phyloP scores from a whole-genome alignment of 2,113 vertebrate genomes.

The Hippocampus barbouri region DNA sequence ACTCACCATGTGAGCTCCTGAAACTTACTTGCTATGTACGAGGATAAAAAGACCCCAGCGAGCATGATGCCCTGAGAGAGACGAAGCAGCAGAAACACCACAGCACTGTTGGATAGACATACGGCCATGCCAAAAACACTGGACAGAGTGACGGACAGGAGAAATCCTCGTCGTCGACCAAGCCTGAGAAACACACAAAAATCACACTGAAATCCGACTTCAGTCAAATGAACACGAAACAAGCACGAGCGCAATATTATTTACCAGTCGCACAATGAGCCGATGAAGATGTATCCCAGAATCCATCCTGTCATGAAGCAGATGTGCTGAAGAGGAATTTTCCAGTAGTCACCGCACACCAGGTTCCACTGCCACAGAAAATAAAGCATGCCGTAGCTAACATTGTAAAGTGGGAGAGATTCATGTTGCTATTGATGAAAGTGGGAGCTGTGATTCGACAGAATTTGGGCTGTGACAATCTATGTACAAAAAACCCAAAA shows the following conservation, averaged over 20 bases:
- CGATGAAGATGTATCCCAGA: conserved; percentile 76
- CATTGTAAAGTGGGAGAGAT: not conserved
- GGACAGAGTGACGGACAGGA: conserved; percentile 72
- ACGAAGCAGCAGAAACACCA: conserved; percentile 70
- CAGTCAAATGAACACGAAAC: not conserved
- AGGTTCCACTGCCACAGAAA: conserved; percentile 78
- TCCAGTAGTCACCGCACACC: conserved; percentile 79
- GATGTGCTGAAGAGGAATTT: conserved; percentile 80
- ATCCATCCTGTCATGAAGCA: conserved; percentile 82
- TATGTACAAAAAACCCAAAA: too few species aligned
- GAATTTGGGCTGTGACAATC: not conserved
- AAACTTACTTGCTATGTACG: conserved; percentile 77
- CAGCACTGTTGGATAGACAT: conserved; percentile 69
- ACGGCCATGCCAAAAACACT: conserved; percentile 68
- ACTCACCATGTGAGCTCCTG: not conserved
- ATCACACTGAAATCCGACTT: not conserved
- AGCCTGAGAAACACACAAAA: conserved; percentile 64
- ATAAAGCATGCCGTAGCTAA: not conserved
- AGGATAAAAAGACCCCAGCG: conserved; percentile 78
- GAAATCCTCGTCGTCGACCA: conserved; percentile 74
- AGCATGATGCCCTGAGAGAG: conserved; percentile 73
- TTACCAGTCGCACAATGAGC: conserved; percentile 81
- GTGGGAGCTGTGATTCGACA: not conserved
- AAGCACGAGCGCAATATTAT: not conserved
- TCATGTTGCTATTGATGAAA: not conserved